phyloP scores from a whole-genome alignment of 1,140 invertebrate genomes.

The Lasioglossum baleicum region DNA sequence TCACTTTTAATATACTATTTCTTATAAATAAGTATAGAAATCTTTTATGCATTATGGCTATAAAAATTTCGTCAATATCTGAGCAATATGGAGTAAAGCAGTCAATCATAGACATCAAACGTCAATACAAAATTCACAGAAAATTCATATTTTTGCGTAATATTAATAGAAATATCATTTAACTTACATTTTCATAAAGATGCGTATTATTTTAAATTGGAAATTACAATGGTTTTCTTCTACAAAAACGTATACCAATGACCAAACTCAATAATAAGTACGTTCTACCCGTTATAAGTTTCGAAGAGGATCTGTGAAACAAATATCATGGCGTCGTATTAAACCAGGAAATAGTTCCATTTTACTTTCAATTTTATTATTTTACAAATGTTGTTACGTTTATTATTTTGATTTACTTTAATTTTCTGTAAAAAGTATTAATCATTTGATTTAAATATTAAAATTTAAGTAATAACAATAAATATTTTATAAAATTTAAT shows the following conservation, averaged over 20 bases:
- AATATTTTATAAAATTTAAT: too few species aligned
- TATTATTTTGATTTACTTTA: neutral
- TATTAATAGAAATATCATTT: conserved; percentile 4
- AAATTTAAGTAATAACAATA: neutral
- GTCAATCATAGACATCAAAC: conserved; percentile 14
- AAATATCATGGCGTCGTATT: conserved; percentile 46
- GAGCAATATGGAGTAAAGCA: conserved; percentile 43
- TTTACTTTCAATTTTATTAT: neutral
- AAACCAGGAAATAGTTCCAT: conserved; percentile 31
- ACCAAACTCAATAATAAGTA: neutral
- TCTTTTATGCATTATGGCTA: neutral
- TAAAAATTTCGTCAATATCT: conserved; percentile 13
- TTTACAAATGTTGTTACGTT: neutral
- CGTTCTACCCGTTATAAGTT: neutral
- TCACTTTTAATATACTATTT: conserved; percentile 1
- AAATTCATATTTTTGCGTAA: neutral
- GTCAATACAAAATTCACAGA: conserved; percentile 19
- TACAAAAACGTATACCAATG: neutral
- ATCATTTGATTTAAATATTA: neutral
- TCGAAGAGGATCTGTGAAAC: conserved; percentile 25
- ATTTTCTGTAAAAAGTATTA: conserved; percentile 3
- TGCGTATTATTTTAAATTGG: neutral
- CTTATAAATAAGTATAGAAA: neutral
- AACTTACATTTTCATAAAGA: conserved; percentile 38
- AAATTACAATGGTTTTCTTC: neutral